Percentiles rank a stretch among this genome's conserved stretches.
Evolutionary conservation across 2,797 vertebrate species (phyloP).

Genomic region (Gallinago solitaria): DNA sequence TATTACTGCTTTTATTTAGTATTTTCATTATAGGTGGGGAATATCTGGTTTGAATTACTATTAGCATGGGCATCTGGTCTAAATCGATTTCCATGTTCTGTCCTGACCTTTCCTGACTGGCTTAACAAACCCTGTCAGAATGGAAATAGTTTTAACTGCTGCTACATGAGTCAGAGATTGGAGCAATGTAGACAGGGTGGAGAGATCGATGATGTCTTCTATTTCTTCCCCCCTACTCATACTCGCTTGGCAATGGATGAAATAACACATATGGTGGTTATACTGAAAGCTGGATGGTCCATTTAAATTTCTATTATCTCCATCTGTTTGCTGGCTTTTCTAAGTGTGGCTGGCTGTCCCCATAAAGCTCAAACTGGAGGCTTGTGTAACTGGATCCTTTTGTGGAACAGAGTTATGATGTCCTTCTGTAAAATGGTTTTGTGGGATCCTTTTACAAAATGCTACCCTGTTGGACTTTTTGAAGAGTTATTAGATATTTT

Average conservation of each 20-base stretch:
- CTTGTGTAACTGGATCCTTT: background rate
- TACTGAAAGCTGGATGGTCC: background rate
- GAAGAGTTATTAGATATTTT: background rate
- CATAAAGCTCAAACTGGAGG: background rate
- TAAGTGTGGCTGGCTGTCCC: background rate
- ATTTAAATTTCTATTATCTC: background rate
- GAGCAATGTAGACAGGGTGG: background rate
- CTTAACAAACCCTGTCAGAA: background rate
- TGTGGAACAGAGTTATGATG: background rate
- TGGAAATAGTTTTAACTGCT: background rate
- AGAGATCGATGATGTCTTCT: background rate
- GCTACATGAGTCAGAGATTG: background rate
- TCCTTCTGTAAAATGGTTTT: background rate
- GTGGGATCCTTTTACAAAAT: background rate
- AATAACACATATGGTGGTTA: background rate
- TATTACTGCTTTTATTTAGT: background rate
- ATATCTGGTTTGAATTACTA: background rate
- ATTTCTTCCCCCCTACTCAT: background rate
- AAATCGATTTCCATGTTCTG: background rate
- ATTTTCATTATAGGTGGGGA: background rate
- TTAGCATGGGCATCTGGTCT: background rate
- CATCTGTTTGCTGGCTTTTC: constrained; percentile 7
- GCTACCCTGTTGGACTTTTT: background rate
- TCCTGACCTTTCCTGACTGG: background rate
- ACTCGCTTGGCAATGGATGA: background rate